Base-by-base conservation (phyloP, 2,113 vertebrate genomes). In the Delphinapterus leucas region DNA sequence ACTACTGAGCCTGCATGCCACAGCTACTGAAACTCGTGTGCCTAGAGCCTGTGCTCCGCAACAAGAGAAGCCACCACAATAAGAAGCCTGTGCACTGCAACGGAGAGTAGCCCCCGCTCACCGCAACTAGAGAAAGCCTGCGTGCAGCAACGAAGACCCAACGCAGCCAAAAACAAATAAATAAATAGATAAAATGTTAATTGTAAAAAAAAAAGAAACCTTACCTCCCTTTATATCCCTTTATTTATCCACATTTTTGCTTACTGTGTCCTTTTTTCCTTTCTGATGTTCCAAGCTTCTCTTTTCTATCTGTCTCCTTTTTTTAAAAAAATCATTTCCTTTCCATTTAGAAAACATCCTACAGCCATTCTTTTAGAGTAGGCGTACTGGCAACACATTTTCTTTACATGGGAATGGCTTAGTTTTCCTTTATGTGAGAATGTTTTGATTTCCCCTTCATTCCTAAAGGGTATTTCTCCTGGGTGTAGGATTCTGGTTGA, bases 171-270 rank as follows among this genome's bases (percentile, higher is more conserved):
- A 53, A 53, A 53, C 15, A 53, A 53, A 53, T 15, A 53, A 53
- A 53, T 53, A 53, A 53, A 53, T 53, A 53, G 15, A 53, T 53
- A 5, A 53, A 53, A 53, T 53, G 49, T 53, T 53, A 53, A 53
- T 53, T 53, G 14, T 53, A 17, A 53, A 53, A 53, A 53, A 53
- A 49, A 53, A 53, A 53, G 49, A 53, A 53, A 53, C 12, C 15
- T 17, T 53, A 53, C 15, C 18, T 55, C 44, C 65, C 14, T 65
- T 65, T 65, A 33, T 65, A 20, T 18, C 71, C n/a, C 38, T 49
- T n/a, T 87, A 33, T 49, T 80, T 86, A 61, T 53, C 26, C 73
- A 49, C 58, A 81, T 65, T 94, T 96, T 94, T 93, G 86, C 71
- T 89, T 77, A 61, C 17, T 85, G 28, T 91, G 73, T 87, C 38